A percentile compares a stretch with the other conserved stretches of the same genome.
phyloP scores from a whole-genome alignment of 2,113 vertebrate genomes.

The Acanthochromis polyacanthus region DNA sequence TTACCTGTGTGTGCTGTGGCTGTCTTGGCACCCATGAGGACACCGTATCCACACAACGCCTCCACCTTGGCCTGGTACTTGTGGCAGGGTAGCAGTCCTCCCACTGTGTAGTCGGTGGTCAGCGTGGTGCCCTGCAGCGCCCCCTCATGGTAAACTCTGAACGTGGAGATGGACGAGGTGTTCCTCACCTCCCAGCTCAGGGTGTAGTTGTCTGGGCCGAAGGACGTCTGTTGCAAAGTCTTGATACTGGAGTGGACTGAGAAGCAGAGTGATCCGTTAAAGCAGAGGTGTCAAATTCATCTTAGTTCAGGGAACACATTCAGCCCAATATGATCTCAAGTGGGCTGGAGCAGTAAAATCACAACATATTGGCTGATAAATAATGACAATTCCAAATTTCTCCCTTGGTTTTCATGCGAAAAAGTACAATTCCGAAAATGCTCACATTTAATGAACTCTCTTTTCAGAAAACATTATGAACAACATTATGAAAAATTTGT shows the following conservation, averaged over 20 bases:
- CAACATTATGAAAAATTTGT: too few species aligned
- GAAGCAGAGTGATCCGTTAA: neutral
- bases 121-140: constrained; percentile 66
- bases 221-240: constrained; percentile 58
- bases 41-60: constrained; percentile 74
- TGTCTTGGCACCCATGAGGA: constrained; percentile 62
- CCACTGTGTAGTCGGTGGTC: constrained; percentile 59
- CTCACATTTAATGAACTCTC: too few species aligned
- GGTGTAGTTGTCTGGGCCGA: constrained; percentile 69
- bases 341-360: too few species aligned
- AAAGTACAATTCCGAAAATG: too few species aligned
- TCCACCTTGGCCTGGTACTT: constrained; percentile 69
- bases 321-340: too few species aligned
- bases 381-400: too few species aligned
- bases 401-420: too few species aligned
- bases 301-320: too few species aligned
- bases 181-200: constrained; percentile 73
- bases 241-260: constrained; percentile 71
- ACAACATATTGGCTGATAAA: too few species aligned
- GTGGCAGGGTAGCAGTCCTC: constrained; percentile 66
- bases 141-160: constrained; percentile 75
- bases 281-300: too few species aligned
- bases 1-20: constrained; percentile 73
- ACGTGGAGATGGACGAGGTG: constrained; percentile 67
- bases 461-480: too few species aligned